Evolutionary conservation across 2,113 vertebrate species (phyloP), one percentile per base, ranked within the genome.

Genomic region (Polyodon spathula): DNA sequence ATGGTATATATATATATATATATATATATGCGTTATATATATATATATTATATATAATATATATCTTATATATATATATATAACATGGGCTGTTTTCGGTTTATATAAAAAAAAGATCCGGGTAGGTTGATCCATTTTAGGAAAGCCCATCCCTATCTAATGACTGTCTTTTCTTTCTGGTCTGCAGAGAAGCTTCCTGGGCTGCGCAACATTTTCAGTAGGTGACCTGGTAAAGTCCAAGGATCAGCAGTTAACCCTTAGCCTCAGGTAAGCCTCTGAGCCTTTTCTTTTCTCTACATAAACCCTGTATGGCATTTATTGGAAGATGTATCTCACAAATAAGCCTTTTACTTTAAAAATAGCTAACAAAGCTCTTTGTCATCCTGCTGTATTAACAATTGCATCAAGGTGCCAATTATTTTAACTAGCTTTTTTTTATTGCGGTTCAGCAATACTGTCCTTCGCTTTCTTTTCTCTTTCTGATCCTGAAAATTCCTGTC

Each of bases 161-260:
- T 54, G 8, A 58, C 53, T 48, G 12, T 7, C 0, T 40, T 66
- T 50, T 74, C 62, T 72, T 51, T 77, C 42, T 77, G 10, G 12
- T 77, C 80, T 79, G 37, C 84, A 98, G 96, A 76, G 86, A 78
- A 93, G 81, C 62, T 91, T 95, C 81, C 86, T 98, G 83, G 96
- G 96, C 43, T 91, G 75, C 67, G 76, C 90, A 67, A 92, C 90
- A 48, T 98, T 98, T 79, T 87, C 86, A 63, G 85, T 97, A 2
- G 88, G 85, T 37, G 92, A 97, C 51, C 81, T 98, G 66, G 78
- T 97, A 64, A 92, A 90, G 63, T 90, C 93, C 12, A 94, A 92
- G 80, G 92, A 96, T 66, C 89, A 94, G 5, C 86, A 84, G 62
- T 70, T 98, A 72, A 85, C 88, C 64, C 87, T 97, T 69, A 93